Conservation (phyloP, 1,140 invertebrate species). For the Chlorops oryzae region DNA sequence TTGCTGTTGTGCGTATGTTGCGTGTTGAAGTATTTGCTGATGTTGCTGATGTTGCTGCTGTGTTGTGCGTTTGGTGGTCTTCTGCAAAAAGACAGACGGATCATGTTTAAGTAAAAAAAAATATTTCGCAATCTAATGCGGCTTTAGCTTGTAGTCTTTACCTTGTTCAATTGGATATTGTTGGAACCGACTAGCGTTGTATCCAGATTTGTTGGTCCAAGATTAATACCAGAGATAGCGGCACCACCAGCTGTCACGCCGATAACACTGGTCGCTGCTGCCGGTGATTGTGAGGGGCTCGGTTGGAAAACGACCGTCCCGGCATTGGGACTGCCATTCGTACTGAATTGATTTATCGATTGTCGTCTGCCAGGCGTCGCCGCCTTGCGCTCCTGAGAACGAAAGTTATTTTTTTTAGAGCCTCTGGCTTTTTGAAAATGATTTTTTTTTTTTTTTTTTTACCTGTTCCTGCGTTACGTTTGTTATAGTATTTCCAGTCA, state of each 20-base stretch:
- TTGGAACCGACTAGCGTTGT: constrained; percentile 47
- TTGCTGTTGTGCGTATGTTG: constrained; percentile 14
- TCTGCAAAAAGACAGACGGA: constrained; percentile 35
- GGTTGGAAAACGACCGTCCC: constrained; percentile 47
- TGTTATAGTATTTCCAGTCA: constrained; percentile 44
- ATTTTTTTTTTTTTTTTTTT: constrained; percentile 9
- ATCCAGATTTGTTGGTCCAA: constrained; percentile 40
- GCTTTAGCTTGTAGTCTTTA: no score
- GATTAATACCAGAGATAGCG: constrained; percentile 29
- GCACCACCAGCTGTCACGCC: constrained; percentile 45
- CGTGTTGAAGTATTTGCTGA: constrained; percentile 17
- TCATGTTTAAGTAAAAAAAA: no score
- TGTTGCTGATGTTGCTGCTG: constrained; percentile 24
- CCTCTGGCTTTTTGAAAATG: constrained; percentile 1
- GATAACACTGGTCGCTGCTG: constrained; percentile 44
- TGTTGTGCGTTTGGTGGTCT: constrained; percentile 37
- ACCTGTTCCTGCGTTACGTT: constrained; percentile 47
- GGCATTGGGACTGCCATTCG: constrained; percentile 47
- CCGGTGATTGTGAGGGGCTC: constrained; percentile 47
- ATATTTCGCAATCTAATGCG: background rate
- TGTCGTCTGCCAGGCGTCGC: constrained; percentile 47
- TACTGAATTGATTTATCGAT: constrained; percentile 46
- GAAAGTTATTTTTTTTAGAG: constrained; percentile 4
- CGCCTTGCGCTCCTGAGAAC: constrained; percentile 43
- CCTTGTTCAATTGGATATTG: constrained; percentile 47